Base-by-base conservation (phyloP, 2,888 invertebrate genomes). In the Chaitophorus viminalis region DNA sequence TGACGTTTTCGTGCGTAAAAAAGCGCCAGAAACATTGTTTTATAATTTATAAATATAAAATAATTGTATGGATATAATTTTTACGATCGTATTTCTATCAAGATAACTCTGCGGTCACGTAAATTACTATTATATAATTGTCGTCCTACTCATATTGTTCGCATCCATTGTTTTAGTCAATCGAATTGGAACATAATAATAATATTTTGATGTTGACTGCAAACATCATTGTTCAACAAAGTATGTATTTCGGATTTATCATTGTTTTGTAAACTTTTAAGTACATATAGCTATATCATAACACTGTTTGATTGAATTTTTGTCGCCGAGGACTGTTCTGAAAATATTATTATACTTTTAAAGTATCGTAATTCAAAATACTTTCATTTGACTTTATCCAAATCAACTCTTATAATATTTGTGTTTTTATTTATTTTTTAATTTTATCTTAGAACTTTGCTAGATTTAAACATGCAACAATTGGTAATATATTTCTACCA, bases 1-100 rank as follows among this genome's bases (percentile, higher is more conserved):
- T 21, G 25, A 54, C 14, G 74, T 83, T 21, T 31, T 33, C 70
- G 46, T 31, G 70, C 52, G 70, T 82, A 52, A 31, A 82, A 70
- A 31, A 39, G 33, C 65, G 29, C 33, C 65, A 81, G 65, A 68
- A 81, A 81, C 68, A 39, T 29, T 5, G 39, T 68, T 81, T 68
- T 39, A 81, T 21, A 39, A 68, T 68, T 68, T 81, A 81, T 68
- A 68, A 68, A 31, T 65, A 18, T 21, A 77, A 77, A 36, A 36
- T 36, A 74, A 36, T 36, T 36, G 72, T 74, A 36, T 29, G 68
- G 25, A 25, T 8, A 29, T 68, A 46, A 14, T 46, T 29, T 11
- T 9, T 68, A 68, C 65, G n/a, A 65, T 65, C 3, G 25, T n/a
- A n/a, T 65, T 65, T n/a, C 54, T 46, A 46, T 46, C 6, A 9